Evolutionary conservation across 2,888 invertebrate genomes (phyloP), one percentile per base, ranked within the genome.

Genomic region (Microplitis deprimator): DNA sequence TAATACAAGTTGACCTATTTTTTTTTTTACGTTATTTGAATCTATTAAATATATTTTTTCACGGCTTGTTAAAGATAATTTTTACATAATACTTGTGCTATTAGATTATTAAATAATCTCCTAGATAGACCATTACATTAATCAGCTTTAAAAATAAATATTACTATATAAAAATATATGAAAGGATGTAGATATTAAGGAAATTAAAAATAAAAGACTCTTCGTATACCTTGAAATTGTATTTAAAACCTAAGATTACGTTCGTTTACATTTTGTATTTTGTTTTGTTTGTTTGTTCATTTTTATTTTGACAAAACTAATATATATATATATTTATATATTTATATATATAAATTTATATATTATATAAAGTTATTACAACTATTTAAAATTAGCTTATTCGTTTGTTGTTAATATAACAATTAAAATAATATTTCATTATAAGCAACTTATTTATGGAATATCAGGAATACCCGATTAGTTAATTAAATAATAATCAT

Each of bases 161-260:
- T 29, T 29, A 29, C 3, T 29, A 29, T 4, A 29, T 29, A 29
- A 29, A 29, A 29, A 29, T 29, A 29, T 29, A 29, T 50, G 13
- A 50, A 13, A 50, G 50, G 50, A 50, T 68, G 72, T 77, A 77
- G 73, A 77, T 73, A 38, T 29, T 68, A 73, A 73, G 68, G 62
- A 65, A 38, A 38, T 59, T 59, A 73, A 73, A 68, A 73, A 74
- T 74, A 20, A 64, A 77, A 77, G 40, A 76, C 60, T 68, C 20
- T n/a, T 29, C 65, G 77, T 65, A 69, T 77, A 68, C 68, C 73
- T 68, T 77, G 72, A 72, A 73, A 64, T 75, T 69, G 64, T 64
- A 62, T 75, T 65, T 69, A 73, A 69, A 77, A 73, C 69, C 77
- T 77, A 77, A 77, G 68, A 77, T 73, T 77, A 77, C 69, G 29